phyloP scores from a whole-genome alignment of 2,888 invertebrate species.

The Epsilonema sp. region DNA sequence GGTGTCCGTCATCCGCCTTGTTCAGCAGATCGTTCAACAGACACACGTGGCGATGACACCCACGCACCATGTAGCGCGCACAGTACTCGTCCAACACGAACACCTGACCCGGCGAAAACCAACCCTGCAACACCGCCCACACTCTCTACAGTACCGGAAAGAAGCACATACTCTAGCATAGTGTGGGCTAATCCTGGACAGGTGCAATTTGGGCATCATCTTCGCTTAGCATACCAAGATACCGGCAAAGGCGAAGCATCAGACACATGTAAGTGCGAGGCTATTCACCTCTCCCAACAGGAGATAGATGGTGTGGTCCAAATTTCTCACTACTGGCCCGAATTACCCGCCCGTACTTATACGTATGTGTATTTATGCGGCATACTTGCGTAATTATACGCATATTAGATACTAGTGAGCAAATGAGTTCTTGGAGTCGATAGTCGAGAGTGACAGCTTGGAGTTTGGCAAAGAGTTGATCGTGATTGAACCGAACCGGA shows the following conservation, averaged over 20 bases:
- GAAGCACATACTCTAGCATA: neutral
- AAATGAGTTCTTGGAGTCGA: constrained; percentile 88
- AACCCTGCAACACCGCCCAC: constrained; percentile 46
- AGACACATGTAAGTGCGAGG: neutral
- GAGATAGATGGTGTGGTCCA: too few relatives aligned
- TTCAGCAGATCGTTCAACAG: constrained; percentile 85
- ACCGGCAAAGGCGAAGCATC: too few relatives aligned
- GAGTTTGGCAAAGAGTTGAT: constrained; percentile 66
- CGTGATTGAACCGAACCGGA: constrained; percentile 89
- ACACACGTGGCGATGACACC: constrained; percentile 79
- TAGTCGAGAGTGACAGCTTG: constrained; percentile 84
- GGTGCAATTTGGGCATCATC: neutral
- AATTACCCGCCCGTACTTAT: too few relatives aligned
- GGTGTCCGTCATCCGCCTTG: constrained; percentile 72
- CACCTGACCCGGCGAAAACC: constrained; percentile 98
- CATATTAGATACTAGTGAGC: constrained; percentile 80
- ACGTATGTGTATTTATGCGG: too few relatives aligned
- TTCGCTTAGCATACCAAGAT: too few relatives aligned
- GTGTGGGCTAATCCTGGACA: neutral
- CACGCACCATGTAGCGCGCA: constrained; percentile 79
- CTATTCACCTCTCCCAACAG: too few relatives aligned
- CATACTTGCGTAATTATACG: too few relatives aligned
- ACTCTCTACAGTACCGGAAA: neutral
- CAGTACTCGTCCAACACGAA: constrained; percentile 96
- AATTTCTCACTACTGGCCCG: too few relatives aligned